These are phyloP conservation scores for Chrysopilus asiliformis DNA, from an alignment of 2,888 invertebrate species.

Conservation along the genomic window DNA sequence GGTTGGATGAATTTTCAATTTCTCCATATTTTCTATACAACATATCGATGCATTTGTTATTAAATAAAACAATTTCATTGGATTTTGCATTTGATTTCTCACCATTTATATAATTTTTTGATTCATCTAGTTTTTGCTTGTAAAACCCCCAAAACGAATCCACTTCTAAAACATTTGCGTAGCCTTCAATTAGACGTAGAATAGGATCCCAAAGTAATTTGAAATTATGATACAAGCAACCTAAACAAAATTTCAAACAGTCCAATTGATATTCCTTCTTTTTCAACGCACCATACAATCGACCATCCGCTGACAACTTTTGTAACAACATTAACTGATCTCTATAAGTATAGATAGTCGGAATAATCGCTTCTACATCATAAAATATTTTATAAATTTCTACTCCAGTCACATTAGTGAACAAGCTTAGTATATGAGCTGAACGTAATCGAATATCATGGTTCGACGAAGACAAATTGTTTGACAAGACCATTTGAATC, in stretches of 20 bases:
- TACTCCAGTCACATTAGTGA: constrained; percentile 35
- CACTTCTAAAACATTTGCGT: constrained; percentile 47
- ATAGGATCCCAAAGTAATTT: constrained; percentile 80
- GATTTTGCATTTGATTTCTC: no score
- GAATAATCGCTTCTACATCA: constrained; percentile 53
- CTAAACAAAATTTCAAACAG: constrained; percentile 66
- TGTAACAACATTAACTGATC: constrained; percentile 61
- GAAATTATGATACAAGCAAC: constrained; percentile 74
- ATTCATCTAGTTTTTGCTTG: constrained; percentile 41
- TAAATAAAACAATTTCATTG: background rate
- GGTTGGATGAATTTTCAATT: constrained; percentile 47
- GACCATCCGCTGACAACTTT: constrained; percentile 52
- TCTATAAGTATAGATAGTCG: constrained; percentile 67
- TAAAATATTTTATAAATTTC: constrained; percentile 51
- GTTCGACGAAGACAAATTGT: constrained; percentile 53
- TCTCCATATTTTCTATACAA: no score
- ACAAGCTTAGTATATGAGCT: constrained; percentile 57
- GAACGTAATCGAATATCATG: constrained; percentile 56
- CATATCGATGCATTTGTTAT: background rate
- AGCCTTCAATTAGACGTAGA: constrained; percentile 57
- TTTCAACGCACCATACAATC: constrained; percentile 44
- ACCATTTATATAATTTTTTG: background rate
- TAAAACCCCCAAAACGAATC: constrained; percentile 64
- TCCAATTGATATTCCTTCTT: constrained; percentile 45
- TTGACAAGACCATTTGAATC: constrained; percentile 41